Conservation (phyloP, 1,140 invertebrate species). For the Bursaphelenchus mucronatus region DNA sequence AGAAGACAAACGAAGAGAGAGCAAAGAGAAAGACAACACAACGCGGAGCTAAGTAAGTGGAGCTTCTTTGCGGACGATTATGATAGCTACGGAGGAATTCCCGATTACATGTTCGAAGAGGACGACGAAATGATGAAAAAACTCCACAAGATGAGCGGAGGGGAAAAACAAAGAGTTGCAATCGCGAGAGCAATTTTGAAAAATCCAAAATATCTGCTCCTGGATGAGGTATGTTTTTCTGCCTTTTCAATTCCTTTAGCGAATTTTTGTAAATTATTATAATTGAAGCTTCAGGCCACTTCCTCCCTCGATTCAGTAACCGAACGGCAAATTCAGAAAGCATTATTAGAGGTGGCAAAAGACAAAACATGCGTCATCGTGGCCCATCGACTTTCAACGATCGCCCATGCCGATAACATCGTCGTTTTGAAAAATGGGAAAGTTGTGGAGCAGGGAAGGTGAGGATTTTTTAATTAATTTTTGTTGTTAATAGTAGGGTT, state of each 20-base stretch:
- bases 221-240: conserved; percentile 73
- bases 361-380: conserved; percentile 35
- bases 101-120: no score
- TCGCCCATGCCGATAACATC: conserved; percentile 48
- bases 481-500: no score
- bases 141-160: conserved; percentile 65
- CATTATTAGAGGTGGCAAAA: conserved; percentile 20
- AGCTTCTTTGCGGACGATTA: no score
- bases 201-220: conserved; percentile 74
- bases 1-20: no score
- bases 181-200: conserved; percentile 85
- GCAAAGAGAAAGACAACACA: no score
- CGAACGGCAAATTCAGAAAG: conserved; percentile 64
- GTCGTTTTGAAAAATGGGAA: conserved; percentile 48
- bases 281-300: conserved; percentile 54
- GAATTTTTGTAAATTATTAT: background rate
- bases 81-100: no score
- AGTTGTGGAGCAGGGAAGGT: conserved; percentile 46
- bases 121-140: no score
- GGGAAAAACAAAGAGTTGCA: conserved; percentile 87
- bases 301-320: conserved; percentile 61
- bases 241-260: conserved; percentile 2
- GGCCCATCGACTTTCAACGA: conserved; percentile 49
- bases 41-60: no score
- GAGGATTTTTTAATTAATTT: no score